Percentiles rank a stretch among this genome's conserved stretches.
These are phyloP conservation scores for Erpobdella octoculata DNA, from an alignment of 2,888 invertebrate species.

Conservation along the genomic window DNA sequence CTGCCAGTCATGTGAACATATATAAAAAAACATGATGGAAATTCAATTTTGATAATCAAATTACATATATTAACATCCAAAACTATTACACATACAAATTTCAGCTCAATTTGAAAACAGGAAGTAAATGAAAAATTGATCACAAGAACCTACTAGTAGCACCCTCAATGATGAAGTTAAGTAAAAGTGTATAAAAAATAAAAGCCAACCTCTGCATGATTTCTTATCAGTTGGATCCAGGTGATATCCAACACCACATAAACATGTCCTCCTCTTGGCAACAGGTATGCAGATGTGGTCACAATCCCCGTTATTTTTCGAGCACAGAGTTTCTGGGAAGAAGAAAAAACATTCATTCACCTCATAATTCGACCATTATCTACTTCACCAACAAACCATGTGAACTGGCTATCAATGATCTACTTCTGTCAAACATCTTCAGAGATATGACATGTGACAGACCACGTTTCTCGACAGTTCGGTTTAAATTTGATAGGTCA, in stretches of 20 bases:
- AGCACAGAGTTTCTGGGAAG: background rate
- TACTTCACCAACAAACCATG: background rate
- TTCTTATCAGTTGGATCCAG: conserved; percentile 21
- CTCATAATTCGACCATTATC: too few species aligned
- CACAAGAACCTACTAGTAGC: background rate
- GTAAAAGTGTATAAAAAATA: too few species aligned
- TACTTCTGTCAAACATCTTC: background rate
- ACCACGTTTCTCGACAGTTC: background rate
- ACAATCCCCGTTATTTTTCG: conserved; percentile 60
- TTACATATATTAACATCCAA: too few species aligned
- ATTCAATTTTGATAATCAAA: too few species aligned
- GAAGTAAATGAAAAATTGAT: background rate
- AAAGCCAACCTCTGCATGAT: conserved; percentile 26
- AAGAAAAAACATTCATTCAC: background rate
- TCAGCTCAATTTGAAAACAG: too few species aligned
- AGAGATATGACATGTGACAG: background rate
- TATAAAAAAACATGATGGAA: too few species aligned
- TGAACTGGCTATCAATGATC: background rate
- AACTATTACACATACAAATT: too few species aligned
- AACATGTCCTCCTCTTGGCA: conserved; percentile 61
- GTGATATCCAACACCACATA: conserved; percentile 75
- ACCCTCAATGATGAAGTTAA: too few species aligned
- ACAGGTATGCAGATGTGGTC: conserved; percentile 68
- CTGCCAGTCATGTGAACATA: too few species aligned
- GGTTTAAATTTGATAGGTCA: background rate